These are phyloP conservation scores for Autographa gamma DNA, from an alignment of 2,888 invertebrate genomes.

Conservation along the genomic window DNA sequence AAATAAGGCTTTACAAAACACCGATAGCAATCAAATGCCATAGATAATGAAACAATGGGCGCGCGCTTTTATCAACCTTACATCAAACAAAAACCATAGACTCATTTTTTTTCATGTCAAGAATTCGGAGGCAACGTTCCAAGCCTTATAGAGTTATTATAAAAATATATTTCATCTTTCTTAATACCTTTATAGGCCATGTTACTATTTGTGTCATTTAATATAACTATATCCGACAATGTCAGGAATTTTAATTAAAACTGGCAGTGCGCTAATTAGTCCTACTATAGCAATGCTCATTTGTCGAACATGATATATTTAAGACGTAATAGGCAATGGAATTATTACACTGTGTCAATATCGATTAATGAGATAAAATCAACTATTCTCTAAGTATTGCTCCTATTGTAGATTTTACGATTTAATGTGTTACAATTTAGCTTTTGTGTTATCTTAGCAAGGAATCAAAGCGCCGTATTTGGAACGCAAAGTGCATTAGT, in stretches of 20 bases:
- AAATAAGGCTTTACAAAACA: constrained; percentile 40
- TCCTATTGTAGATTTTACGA: constrained; percentile 28
- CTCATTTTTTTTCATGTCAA: constrained; percentile 11
- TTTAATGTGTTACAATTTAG: constrained; percentile 9
- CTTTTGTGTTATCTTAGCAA: constrained; percentile 7
- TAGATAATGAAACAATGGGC: constrained; percentile 49
- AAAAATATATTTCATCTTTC: not conserved
- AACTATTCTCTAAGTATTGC: constrained; percentile 14
- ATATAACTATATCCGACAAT: constrained; percentile 26
- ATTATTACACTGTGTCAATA: constrained; percentile 37
- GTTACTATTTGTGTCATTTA: constrained; percentile 12
- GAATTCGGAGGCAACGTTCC: constrained; percentile 6
- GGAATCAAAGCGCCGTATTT: constrained; percentile 10
- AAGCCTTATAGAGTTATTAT: not conserved
- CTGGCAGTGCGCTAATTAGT: constrained; percentile 35
- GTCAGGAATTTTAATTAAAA: constrained; percentile 48
- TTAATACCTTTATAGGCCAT: constrained; percentile 19
- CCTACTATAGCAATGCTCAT: constrained; percentile 34
- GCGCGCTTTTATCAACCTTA: constrained; percentile 29
- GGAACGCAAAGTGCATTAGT: not conserved
- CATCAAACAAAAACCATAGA: constrained; percentile 23
- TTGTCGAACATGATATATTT: constrained; percentile 48
- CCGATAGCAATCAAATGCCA: constrained; percentile 40
- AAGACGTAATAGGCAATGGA: constrained; percentile 44
- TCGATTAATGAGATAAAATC: constrained; percentile 36